Base-by-base conservation (phyloP, 1,140 invertebrate genomes). In the Amyelois transitella region DNA sequence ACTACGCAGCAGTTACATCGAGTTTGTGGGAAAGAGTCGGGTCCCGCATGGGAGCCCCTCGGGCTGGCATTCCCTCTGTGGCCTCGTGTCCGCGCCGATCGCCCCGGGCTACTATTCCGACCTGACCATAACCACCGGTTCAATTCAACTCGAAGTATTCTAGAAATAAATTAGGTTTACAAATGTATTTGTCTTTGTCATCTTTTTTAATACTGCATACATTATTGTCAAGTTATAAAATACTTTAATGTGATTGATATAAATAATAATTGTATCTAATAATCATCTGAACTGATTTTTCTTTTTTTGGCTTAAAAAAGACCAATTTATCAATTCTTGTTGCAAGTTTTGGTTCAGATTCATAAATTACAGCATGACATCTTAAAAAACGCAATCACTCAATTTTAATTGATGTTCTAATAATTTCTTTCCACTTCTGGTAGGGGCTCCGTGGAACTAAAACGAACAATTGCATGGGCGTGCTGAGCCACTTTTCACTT, bases 11-110 rank as follows among this genome's bases (percentile, higher is more conserved):
- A 50, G 55, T 55, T 51, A 60, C 60, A 45, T 58, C 51, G 20
- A 59, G 24, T 64, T 69, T 61, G 71, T 74, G 74, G 71, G 71
- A 77, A 72, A 53, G 49, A 54, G 49, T 50, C 54, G 21, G 44
- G 38, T n/a, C 50, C 47, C 52, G 64, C 66, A 55, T 71, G 66
- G 58, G 66, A 74, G 64, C 71, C 71, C 70, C 65, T 48, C 55
- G 28, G 69, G 71, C 62, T 56, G 54, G 59, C 58, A 69, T 70
- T 72, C 69, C 64, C 73, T 72, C 58, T 44, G 43, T 6, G 65
- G 63, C 25, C 58, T 14, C 53, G 22, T 47, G 25, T 18, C 51
- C 51, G 32, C 49, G 50, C 45, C 20, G 18, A 21, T 24, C 63
- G 68, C 69, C 72, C 25, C 58, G 28, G 69, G 72, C 68, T 51